Evolutionary conservation across 1,140 invertebrate genomes (phyloP).

Genomic region (Drosophila ficusphila): DNA sequence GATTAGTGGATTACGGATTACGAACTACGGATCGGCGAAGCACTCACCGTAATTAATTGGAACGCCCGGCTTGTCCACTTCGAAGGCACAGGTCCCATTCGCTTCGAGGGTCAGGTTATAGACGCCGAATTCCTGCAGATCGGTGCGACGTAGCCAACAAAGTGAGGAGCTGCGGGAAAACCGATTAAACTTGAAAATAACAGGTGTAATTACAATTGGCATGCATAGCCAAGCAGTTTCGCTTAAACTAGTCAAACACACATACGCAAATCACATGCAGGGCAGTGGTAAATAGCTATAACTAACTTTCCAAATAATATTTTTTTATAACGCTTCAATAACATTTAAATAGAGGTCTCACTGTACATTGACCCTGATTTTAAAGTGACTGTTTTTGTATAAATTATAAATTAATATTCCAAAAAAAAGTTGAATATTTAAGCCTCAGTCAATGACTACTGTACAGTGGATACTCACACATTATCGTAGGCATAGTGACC

Average conservation of each 20-base stretch:
- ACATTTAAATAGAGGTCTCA: too few relatives aligned
- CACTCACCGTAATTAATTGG: constrained; percentile 90
- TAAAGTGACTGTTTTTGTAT: too few relatives aligned
- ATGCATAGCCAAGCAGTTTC: constrained; percentile 23
- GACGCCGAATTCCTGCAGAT: constrained; percentile 90
- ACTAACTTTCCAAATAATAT: too few relatives aligned
- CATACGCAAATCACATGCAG: background rate
- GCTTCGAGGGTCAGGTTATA: constrained; percentile 87
- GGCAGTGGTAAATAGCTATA: background rate
- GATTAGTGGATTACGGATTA: constrained; percentile 9
- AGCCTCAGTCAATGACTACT: background rate
- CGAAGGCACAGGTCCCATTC: constrained; percentile 86
- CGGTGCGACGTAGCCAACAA: constrained; percentile 86
- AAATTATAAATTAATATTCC: too few relatives aligned
- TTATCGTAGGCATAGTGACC: constrained; percentile 85
- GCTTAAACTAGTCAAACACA: constrained; percentile 30
- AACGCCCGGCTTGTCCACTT: constrained; percentile 87
- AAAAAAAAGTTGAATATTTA: background rate
- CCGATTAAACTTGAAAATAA: constrained; percentile 24
- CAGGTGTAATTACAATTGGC: constrained; percentile 6
- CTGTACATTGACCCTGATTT: background rate
- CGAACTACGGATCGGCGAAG: background rate
- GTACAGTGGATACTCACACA: constrained; percentile 84
- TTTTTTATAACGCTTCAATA: too few relatives aligned
- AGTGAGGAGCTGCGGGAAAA: constrained; percentile 54